Conservation (phyloP, 1,140 invertebrate genomes). For the Reticulitermes speratus region DNA sequence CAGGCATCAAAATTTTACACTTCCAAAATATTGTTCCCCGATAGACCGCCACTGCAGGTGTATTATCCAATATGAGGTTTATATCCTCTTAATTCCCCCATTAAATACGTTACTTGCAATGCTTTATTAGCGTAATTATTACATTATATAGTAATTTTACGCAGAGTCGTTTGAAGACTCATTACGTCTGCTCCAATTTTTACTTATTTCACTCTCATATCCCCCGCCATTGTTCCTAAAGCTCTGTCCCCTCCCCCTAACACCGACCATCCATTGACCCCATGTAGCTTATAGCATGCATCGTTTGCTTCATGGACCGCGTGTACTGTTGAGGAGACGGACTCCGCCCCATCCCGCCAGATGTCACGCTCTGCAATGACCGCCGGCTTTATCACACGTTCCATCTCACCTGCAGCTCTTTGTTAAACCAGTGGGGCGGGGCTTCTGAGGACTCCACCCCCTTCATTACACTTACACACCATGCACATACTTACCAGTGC, state of each 20-base stretch:
- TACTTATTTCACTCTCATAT: neutral
- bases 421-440: slow-evolving; percentile 23
- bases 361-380: slow-evolving; percentile 28
- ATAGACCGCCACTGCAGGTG: neutral
- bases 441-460: slow-evolving; percentile 22
- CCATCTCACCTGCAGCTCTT: slow-evolving; percentile 28
- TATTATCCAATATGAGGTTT: too few species aligned
- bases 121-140: slow-evolving; percentile 6
- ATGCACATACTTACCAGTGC: neutral
- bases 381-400: slow-evolving; percentile 27
- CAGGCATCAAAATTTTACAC: too few species aligned
- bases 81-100: neutral
- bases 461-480: slow-evolving; percentile 26
- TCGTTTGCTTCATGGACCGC: neutral
- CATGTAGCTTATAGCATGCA: neutral
- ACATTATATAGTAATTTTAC: slow-evolving; percentile 15
- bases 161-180: neutral
- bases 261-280: neutral
- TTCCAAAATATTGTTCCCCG: neutral
- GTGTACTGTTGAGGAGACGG: neutral
- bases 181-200: neutral
- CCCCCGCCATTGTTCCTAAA: neutral
- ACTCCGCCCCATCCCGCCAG: slow-evolving; percentile 27
- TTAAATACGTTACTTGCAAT: neutral
- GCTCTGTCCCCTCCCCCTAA: neutral